phyloP scores from a whole-genome alignment of 2,888 invertebrate species.

The Thalpophila matura region DNA sequence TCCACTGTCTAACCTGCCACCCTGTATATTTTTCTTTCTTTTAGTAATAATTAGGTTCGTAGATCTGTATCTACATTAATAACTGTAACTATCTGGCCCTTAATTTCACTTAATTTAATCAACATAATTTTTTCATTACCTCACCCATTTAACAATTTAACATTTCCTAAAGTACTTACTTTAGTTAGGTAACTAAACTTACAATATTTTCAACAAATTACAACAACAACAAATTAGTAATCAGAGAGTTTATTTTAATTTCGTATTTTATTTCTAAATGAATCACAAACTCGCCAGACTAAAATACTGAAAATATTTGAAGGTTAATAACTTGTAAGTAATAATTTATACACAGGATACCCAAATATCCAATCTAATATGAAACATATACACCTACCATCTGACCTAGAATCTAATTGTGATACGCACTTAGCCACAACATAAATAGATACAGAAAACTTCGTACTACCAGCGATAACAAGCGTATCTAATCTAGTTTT shows the following conservation, averaged over 20 bases:
- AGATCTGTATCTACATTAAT: background rate
- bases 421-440: no score
- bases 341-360: no score
- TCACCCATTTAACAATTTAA: background rate
- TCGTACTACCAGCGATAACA: no score
- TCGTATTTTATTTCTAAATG: slow-evolving; percentile 23
- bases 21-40: no score
- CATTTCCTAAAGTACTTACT: background rate
- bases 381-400: no score
- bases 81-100: background rate
- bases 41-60: no score
- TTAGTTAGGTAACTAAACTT: slow-evolving; percentile 3
- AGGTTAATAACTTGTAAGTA: slow-evolving; percentile 11
- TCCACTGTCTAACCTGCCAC: no score
- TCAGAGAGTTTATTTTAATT: slow-evolving; percentile 20
- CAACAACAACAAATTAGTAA: slow-evolving; percentile 25
- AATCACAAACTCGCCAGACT: slow-evolving; percentile 17
- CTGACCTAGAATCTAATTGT: no score
- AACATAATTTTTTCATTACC: background rate
- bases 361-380: no score
- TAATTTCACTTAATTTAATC: background rate
- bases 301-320: slow-evolving; percentile 17
- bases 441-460: no score
- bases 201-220: slow-evolving; percentile 19
- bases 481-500: no score